Conservation (phyloP, 1,140 invertebrate genomes). For the Drosophila sproati region DNA sequence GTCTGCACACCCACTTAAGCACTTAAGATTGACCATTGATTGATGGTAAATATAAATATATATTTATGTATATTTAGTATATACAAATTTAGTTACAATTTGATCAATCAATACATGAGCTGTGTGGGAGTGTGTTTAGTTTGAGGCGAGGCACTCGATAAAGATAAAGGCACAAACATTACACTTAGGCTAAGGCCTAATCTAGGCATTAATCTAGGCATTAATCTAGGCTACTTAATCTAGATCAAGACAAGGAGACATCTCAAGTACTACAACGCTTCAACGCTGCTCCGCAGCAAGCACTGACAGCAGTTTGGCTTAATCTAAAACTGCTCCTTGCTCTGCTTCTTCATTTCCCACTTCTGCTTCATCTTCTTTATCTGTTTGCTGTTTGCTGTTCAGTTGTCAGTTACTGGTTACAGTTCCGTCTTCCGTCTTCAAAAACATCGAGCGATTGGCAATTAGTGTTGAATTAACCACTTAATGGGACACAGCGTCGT, state of each 20-base stretch:
- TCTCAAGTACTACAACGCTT: conserved; percentile 67
- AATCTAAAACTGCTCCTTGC: background rate
- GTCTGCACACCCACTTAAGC: background rate
- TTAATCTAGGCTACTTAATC: conserved; percentile 25
- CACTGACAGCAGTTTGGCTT: background rate
- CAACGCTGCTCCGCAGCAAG: conserved; percentile 55
- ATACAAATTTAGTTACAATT: conserved; percentile 8
- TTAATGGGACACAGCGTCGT: conserved; percentile 26
- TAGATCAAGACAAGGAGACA: conserved; percentile 59
- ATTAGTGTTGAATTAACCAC: conserved; percentile 47
- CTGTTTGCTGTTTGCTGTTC: background rate
- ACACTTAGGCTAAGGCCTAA: conserved; percentile 60
- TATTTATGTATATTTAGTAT: conserved; percentile 5
- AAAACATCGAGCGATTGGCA: conserved; percentile 51
- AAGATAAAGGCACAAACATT: conserved; percentile 77
- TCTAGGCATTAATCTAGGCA: too few relatives aligned
- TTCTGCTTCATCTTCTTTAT: background rate
- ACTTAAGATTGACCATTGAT: background rate
- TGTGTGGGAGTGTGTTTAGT: conserved; percentile 30
- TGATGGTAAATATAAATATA: background rate
- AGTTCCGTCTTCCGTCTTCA: conserved; percentile 1
- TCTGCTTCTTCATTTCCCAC: conserved; percentile 3
- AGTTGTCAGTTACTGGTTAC: background rate
- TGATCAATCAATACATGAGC: conserved; percentile 35
- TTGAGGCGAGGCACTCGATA: conserved; percentile 64